Conservation (phyloP, 2,888 invertebrate species). For the Dugesia japonica region DNA sequence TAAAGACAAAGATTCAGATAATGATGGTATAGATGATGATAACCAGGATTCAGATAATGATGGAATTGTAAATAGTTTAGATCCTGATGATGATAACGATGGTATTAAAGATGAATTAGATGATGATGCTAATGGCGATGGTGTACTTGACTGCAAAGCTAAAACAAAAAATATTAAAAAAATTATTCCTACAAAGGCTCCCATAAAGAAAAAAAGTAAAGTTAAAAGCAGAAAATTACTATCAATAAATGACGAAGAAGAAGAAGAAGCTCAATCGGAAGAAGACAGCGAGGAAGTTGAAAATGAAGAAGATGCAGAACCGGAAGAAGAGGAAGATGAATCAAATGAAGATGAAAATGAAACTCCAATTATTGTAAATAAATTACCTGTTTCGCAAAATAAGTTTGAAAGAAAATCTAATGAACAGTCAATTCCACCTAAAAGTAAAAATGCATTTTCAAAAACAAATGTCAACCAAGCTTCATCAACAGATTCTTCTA, state of each 20-base stretch:
- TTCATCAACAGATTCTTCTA: too few species aligned
- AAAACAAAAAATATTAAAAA: neutral
- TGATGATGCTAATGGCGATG: slow-evolving; percentile 38
- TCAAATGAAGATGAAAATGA: neutral
- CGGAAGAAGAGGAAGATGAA: neutral
- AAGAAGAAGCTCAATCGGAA: neutral
- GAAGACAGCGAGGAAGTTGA: neutral
- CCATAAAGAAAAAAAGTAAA: neutral
- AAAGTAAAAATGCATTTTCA: too few species aligned
- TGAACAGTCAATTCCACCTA: too few species aligned
- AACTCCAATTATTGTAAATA: too few species aligned
- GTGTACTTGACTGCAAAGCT: slow-evolving; percentile 37
- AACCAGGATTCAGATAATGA: slow-evolving; percentile 35
- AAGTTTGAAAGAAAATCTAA: too few species aligned
- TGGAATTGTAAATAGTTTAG: slow-evolving; percentile 39
- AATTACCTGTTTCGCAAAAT: too few species aligned
- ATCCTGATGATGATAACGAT: slow-evolving; percentile 39
- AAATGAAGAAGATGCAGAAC: neutral
- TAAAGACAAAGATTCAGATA: slow-evolving; percentile 37
- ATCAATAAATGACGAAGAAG: neutral
- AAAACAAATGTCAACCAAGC: too few species aligned
- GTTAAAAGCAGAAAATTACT: neutral
- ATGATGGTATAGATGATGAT: slow-evolving; percentile 39
- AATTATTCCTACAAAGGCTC: neutral
- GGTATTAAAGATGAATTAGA: slow-evolving; percentile 37